Percentiles rank a stretch among this genome's conserved stretches.
Evolutionary conservation across 2,888 invertebrate species (phyloP).

Genomic region (Machimus atricapillus): DNA sequence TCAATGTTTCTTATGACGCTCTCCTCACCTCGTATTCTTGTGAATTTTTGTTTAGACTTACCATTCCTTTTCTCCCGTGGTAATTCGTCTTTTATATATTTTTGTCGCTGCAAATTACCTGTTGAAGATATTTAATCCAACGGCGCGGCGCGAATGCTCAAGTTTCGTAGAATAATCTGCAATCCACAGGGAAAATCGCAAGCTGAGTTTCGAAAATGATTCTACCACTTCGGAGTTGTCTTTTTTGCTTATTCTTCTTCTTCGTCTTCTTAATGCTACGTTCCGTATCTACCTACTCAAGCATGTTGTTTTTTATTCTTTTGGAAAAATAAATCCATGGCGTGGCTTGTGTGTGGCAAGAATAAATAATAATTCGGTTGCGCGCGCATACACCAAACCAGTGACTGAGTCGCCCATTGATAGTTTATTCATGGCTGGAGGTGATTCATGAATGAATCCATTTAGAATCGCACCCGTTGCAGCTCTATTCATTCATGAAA

Average conservation of each 20-base stretch:
- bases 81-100: neutral
- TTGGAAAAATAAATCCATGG: neutral
- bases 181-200: neutral
- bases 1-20: neutral
- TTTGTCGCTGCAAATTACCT: neutral
- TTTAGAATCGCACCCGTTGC: neutral
- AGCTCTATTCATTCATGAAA: neutral
- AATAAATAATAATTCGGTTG: neutral
- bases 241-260: neutral
- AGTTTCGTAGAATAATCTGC: neutral
- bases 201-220: neutral
- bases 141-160: neutral
- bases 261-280: neutral
- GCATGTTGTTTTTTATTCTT: neutral
- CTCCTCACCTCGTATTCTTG: neutral
- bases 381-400: neutral
- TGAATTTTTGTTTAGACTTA: neutral
- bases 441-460: constrained; percentile 11
- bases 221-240: neutral
- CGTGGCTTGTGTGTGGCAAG: neutral
- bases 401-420: neutral
- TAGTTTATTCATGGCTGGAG: neutral
- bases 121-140: neutral
- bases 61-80: neutral
- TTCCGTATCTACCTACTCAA: neutral